Base-by-base conservation (phyloP, 53 echinoderm and acorn worm species). In the Luidia sarsii region DNA sequence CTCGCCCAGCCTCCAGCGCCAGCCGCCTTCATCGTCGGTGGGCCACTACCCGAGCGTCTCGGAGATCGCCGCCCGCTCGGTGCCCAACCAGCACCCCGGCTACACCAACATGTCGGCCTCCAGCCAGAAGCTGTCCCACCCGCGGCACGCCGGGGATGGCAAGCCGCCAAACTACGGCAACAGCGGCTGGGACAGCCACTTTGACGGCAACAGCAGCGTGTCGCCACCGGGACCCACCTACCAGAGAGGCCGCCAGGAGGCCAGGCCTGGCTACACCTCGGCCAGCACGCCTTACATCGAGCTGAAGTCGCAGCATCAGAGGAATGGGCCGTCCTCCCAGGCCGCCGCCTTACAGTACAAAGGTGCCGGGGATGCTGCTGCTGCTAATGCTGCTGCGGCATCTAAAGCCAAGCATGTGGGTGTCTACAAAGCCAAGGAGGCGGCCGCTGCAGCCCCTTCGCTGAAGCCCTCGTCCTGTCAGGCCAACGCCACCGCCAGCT, bases 231-330 rank as follows among this genome's bases (percentile, higher is more conserved):
- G 66, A 19, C 48, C 39, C 33, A 37, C 84, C 39, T 77, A 48
- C 64, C 38, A 84, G 31, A 23, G 48, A 29, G 64, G 73, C 32
- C 32, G 63, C 33, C 70, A 83, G 37, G 71, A 59, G 14, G 24
- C 41, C 5, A 77, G 48, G 16, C 38, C 21, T 24, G 43, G 23
- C 1, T 73, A 73, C 73, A 11, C 41, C 11, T 7, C 41, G 41
- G 46, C 55, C 45, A 77, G 28, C 48, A 77, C 77, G 9, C 84
- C 84, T 0, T 84, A 72, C 16, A 84, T 84, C 16, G 84, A 84
- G 52, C 73, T 84, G 20, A 84, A 84, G 73, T 82, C 82, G 22
- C 72, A 70, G 45, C 83, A 84, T 52, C 72, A 83, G 59, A 23
- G 70, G 27, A 83, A 70, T 41, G 57, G 59, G 39, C 71, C 70